phyloP scores from a whole-genome alignment of 2,797 vertebrate species.

The Odontamblyopus lacepedii region DNA sequence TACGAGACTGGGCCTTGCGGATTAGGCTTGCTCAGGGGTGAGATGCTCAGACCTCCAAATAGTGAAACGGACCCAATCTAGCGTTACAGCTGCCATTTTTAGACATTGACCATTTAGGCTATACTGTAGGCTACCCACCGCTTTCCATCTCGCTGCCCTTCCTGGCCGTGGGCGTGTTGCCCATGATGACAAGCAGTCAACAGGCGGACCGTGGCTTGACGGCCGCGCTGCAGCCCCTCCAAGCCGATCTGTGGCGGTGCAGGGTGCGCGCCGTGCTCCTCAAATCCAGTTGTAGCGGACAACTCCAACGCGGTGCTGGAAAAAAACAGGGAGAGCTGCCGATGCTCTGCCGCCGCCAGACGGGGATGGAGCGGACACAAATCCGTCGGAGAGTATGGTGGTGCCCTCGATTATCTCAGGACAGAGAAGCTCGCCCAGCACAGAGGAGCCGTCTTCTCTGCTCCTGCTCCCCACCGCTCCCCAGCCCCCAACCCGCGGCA shows the following conservation, averaged over 20 bases:
- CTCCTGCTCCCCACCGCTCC: conserved; percentile 63
- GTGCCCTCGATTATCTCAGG: conserved; percentile 40
- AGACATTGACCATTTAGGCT: conserved; percentile 6
- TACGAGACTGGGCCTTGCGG: neutral
- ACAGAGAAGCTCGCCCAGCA: conserved; percentile 58
- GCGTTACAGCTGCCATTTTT: conserved; percentile 9
- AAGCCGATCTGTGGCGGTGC: conserved; percentile 45
- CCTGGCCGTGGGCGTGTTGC: conserved; percentile 91
- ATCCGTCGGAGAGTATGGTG: conserved; percentile 29
- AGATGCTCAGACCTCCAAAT: neutral
- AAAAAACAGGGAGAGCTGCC: conserved; percentile 47
- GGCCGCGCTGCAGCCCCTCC: conserved; percentile 55
- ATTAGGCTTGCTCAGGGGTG: neutral
- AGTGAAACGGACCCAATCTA: neutral
- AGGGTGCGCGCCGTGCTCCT: conserved; percentile 33
- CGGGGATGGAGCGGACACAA: conserved; percentile 24
- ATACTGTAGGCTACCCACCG: conserved; percentile 68
- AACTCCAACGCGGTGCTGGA: conserved; percentile 30
- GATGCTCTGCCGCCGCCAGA: conserved; percentile 48
- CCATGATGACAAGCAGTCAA: conserved; percentile 80
- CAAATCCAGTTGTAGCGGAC: conserved; percentile 43
- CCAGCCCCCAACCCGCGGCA: conserved; percentile 43
- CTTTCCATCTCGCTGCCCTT: conserved; percentile 90
- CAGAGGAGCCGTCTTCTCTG: conserved; percentile 56
- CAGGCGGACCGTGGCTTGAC: conserved; percentile 63